Evolutionary conservation across 2,888 invertebrate species (phyloP), one percentile per base, ranked within the genome.

Genomic region (Drosophila nr. medialis): DNA sequence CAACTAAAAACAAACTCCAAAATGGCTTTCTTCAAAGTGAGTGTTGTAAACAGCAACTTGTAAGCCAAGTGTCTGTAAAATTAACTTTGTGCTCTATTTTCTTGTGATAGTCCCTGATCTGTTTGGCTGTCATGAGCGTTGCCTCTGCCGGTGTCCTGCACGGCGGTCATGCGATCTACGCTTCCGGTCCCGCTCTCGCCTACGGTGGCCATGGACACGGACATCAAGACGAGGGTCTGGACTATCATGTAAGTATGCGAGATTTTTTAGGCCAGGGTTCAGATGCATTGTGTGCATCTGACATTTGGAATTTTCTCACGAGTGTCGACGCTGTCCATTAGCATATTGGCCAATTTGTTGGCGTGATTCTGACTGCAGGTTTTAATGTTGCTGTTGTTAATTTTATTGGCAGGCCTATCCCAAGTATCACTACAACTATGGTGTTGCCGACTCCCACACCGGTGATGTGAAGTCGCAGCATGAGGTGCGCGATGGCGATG

Each of bases 11-110:
- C 68, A 79, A 72, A 66, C 55, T 24, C 32, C 15, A 71, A 85
- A 92, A 93, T 93, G 93, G 93, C 92, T 85, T 93, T 93, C 89
- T 91, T 92, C 83, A 93, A 93, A 93, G 93, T 93, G 92, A 93
- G 93, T 93, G 83, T 24, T 27, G 30, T 24, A 42, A 54, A 40
- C 42, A 49, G 21, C 51, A 50, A 13, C 49, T 40, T 48, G 45
- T 21, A 21, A 42, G 1, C 21, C 34, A 50, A 45, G 72, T 79
- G 76, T 64, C 49, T 54, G 49, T 60, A 42, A 11, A 54, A 45
- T 61, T 48, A 32, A 65, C 42, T 53, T 64, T 73, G 72, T 78
- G 69, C 29, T 61, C 36, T 64, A 50, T 72, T 64, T 71, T 48
- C 51, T 64, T 69, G 66, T 65, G 63, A 7, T 50, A 93, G 93